Percentiles rank a stretch among this genome's conserved stretches.
These are phyloP conservation scores for Malurus leucopterus DNA, from an alignment of 2,797 vertebrate species.

Conservation along the genomic window DNA sequence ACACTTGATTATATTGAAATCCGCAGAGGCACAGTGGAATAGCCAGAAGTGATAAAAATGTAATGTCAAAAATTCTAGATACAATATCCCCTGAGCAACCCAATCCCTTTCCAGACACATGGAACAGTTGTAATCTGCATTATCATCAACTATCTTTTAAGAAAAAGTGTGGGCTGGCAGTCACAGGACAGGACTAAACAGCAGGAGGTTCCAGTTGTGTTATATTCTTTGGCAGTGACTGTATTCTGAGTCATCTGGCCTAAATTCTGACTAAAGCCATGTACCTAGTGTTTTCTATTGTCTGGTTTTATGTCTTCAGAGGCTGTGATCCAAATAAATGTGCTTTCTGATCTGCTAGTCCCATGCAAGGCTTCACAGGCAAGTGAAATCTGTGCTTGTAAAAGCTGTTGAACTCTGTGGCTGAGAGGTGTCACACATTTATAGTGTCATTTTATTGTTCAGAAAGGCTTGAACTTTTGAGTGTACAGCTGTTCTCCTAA, in stretches of 20 bases:
- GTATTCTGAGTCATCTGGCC: conserved; percentile 36
- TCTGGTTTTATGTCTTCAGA: conserved; percentile 43
- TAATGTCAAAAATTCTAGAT: not conserved
- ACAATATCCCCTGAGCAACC: not conserved
- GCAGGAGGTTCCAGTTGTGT: conserved; percentile 8
- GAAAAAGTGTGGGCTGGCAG: conserved; percentile 4
- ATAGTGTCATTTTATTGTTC: not conserved
- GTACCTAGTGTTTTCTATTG: conserved; percentile 42
- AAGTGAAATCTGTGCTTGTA: not conserved
- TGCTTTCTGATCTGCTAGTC: not conserved
- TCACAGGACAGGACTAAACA: not conserved
- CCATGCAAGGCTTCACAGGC: not conserved
- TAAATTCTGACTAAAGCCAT: conserved; percentile 26
- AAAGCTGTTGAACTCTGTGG: not conserved
- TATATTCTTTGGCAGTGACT: conserved; percentile 16
- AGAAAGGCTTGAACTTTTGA: not conserved
- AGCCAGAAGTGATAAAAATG: not conserved
- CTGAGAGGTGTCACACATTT: not conserved
- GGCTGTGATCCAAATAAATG: not conserved
- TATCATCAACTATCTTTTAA: conserved; percentile 10
- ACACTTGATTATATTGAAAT: not conserved
- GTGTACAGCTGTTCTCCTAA: not conserved
- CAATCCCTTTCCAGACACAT: not conserved
- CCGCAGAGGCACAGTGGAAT: not conserved
- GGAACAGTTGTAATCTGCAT: conserved; percentile 5